Conservation (phyloP, 2,888 invertebrate species). For the Plutella xylostella region DNA sequence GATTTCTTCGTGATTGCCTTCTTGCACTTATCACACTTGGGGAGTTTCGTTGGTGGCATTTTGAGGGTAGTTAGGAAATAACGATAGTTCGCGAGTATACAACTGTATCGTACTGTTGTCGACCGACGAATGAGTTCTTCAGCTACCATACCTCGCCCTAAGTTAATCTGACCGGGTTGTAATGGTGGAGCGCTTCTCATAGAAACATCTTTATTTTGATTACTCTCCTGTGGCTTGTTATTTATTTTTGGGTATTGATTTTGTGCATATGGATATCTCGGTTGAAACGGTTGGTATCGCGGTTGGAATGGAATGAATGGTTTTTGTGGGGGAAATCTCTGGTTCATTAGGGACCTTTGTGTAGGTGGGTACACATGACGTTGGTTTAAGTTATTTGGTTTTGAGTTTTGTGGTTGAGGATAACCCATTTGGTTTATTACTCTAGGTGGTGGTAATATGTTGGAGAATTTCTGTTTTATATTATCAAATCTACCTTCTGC, state of each 20-base stretch:
- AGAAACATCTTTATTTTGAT: background rate
- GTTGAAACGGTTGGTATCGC: background rate
- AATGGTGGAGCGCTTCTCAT: background rate
- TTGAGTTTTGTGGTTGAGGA: conserved; percentile 8
- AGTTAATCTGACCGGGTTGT: background rate
- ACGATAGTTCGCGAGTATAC: too few species aligned
- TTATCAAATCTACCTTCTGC: conserved; percentile 13
- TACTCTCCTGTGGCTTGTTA: background rate
- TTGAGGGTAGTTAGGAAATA: too few species aligned
- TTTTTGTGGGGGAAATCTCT: background rate
- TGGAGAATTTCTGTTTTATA: conserved; percentile 14
- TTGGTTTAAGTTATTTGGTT: conserved; percentile 3
- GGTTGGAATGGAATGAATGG: background rate
- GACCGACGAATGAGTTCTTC: too few species aligned
- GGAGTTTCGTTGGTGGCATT: too few species aligned
- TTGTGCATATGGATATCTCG: background rate
- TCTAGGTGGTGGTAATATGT: conserved; percentile 8
- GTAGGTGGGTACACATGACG: background rate
- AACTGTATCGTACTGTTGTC: too few species aligned
- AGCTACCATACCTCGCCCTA: background rate
- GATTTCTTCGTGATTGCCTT: background rate
- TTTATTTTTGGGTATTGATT: background rate
- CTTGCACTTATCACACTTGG: too few species aligned
- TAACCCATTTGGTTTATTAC: conserved; percentile 8
- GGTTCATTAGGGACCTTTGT: conserved; percentile 3